Base-by-base conservation (phyloP, 2,113 vertebrate species). In the Aplodontia rufa region DNA sequence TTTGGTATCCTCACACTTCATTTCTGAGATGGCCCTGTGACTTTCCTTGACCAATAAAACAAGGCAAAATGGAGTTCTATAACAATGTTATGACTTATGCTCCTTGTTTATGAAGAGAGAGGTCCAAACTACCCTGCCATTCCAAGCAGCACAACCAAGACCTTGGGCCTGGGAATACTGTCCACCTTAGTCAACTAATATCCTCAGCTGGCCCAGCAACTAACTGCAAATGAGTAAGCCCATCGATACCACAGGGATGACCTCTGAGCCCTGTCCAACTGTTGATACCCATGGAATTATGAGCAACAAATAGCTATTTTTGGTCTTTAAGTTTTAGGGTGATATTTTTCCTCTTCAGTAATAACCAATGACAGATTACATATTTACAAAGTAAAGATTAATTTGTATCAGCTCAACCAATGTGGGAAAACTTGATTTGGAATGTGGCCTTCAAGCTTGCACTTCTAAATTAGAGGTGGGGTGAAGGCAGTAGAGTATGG, bases 271-370 rank as follows among this genome's bases (percentile, higher is more conserved):
- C 35, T 75, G 37, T 37, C 55, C 79, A 60, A 30, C 24, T n/a
- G 28, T 55, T 35, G 89, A 60, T 45, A 60, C 49, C 51, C 58
- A 28, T 60, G 95, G 53, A 79, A 81, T 4, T 37, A 4, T 37
- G 30, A 94, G 16, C 28, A 90, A 81, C 22, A n/a, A 53, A 78
- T 4, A n/a, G 22, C 8, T 55, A 19, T 26, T 62, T 6, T 85
- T 58, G 84, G 32, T 7, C 71, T 75, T 89, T 49, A 66, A 35
- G 1, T 24, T 85, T 78, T 82, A 6, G 20, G 40, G 3, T 75
- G 51, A n/a, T 35, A 58, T 94, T 40, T 90, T 62, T 94, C n/a
- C 83, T 58, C 58, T 95, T 20, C 9, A 84, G 35, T 62, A 87
- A 66, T 37, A 72, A 28, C 55, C 80, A 60, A 90, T 2, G 60